Conservation (phyloP, 2,797 vertebrate species). For the Oreortyx pictus region DNA sequence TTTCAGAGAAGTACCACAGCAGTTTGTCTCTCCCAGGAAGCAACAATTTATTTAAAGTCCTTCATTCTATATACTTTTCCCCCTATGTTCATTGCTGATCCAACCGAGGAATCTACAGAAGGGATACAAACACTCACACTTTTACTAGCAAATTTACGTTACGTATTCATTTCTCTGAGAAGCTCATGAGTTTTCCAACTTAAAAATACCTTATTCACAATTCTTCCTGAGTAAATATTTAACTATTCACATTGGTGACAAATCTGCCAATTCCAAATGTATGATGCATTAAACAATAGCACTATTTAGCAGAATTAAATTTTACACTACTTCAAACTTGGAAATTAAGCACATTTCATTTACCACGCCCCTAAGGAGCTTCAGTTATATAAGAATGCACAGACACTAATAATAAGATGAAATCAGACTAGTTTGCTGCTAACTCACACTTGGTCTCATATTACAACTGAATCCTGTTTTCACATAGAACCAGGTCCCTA, state of each 20-base stretch:
- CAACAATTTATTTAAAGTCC: background rate
- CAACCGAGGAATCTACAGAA: background rate
- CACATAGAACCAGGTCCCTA: background rate
- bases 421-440: background rate
- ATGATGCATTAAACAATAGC: background rate
- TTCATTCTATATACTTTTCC: background rate
- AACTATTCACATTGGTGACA: background rate
- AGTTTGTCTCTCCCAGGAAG: background rate
- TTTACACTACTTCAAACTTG: background rate
- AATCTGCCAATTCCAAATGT: background rate
- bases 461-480: background rate
- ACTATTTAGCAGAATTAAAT: background rate
- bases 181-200: background rate
- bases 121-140: background rate
- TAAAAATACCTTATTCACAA: background rate
- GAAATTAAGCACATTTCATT: background rate
- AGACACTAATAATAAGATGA: background rate
- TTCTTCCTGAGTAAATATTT: background rate
- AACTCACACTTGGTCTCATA: background rate
- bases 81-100: background rate
- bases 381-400: background rate
- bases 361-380: background rate
- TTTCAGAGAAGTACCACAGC: background rate
- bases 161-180: background rate
- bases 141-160: background rate